Conservation (phyloP, 2,113 vertebrate species). For the Otocyon megalotis region DNA sequence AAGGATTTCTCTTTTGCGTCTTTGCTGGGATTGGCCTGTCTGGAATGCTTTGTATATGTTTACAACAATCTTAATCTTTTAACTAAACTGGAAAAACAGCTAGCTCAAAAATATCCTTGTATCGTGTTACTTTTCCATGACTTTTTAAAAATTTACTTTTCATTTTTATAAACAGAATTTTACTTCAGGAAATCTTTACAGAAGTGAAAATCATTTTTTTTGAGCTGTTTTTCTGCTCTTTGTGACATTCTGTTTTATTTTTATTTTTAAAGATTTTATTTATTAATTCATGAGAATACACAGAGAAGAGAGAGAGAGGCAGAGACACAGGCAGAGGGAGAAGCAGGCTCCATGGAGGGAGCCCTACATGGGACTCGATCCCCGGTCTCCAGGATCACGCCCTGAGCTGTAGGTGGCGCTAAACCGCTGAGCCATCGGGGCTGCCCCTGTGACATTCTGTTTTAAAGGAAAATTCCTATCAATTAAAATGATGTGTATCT, state of each 20-base stretch:
- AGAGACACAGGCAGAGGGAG: too few relatives aligned
- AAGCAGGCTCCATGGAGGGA: too few relatives aligned
- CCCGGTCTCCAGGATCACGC: too few relatives aligned
- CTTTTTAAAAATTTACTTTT: slow-evolving; percentile 56
- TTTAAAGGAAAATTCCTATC: slow-evolving; percentile 67
- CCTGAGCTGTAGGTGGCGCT: too few relatives aligned
- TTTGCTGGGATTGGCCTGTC: slow-evolving; percentile 13
- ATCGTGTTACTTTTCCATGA: slow-evolving; percentile 21
- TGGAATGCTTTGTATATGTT: slow-evolving; percentile 58
- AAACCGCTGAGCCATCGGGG: too few relatives aligned
- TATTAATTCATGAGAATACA: too few relatives aligned
- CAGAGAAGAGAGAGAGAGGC: too few relatives aligned
- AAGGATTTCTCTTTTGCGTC: slow-evolving; percentile 43
- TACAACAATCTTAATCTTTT: slow-evolving; percentile 50
- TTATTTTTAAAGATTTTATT: not conserved
- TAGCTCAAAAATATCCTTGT: slow-evolving; percentile 36
- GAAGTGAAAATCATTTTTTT: slow-evolving; percentile 30
- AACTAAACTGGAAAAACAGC: slow-evolving; percentile 50
- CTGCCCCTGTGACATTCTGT: not conserved
- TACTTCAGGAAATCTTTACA: slow-evolving; percentile 53
- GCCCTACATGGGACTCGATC: too few relatives aligned
- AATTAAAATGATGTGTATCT: slow-evolving; percentile 60
- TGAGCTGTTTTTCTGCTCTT: slow-evolving; percentile 37
- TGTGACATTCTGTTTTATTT: slow-evolving; percentile 21
- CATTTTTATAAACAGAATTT: slow-evolving; percentile 57